Base-by-base conservation (phyloP, 2,888 invertebrate species). In the Minunthozetes semirufus region DNA sequence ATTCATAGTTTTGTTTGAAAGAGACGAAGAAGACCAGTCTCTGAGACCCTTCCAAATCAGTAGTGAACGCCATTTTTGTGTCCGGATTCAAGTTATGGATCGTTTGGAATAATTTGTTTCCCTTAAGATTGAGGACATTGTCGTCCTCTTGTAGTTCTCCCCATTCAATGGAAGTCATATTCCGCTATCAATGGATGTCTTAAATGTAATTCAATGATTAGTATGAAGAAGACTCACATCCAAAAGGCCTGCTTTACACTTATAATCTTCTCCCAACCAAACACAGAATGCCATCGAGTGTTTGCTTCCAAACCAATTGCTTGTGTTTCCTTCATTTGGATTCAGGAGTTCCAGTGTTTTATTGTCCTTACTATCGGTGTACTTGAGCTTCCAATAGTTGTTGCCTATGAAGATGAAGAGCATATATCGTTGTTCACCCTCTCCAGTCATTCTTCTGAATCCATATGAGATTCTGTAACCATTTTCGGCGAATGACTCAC, bases 241-340 rank as follows among this genome's bases (percentile, higher is more conserved):
- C 15, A 59, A 59, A 8, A 59, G 59, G 17, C 59, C 59, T 17
- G 17, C 27, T 29, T 15, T 59, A 17, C 59, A 59, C 1, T 59
- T 27, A 17, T 17, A 3, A n/a, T n/a, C n/a, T n/a, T n/a, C n/a
- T 1, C 4, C 59, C 15, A 29, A 29, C 59, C 59, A 59, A 9
- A 59, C 59, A 29, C 59, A 59, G 29, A 59, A 59, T 1, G 59
- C 59, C 59, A 59, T 59, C 15, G 59, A 59, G 22, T 59, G 29
- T 4, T 59, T 9, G 4, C 17, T 59, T 4, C 59, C 59, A 15
- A 59, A 59, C 29, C 59, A 27, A 59, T 59, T 59, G 29, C 22
- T 22, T 11, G 1, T 15, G 2, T 22, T 1, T 1, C 59, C 17
- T 17, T 59, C 59, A n/a, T n/a, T n/a, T 27, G 27, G 8, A 4